phyloP scores from a whole-genome alignment of 2,113 vertebrate species.

The Myotis brandtii region DNA sequence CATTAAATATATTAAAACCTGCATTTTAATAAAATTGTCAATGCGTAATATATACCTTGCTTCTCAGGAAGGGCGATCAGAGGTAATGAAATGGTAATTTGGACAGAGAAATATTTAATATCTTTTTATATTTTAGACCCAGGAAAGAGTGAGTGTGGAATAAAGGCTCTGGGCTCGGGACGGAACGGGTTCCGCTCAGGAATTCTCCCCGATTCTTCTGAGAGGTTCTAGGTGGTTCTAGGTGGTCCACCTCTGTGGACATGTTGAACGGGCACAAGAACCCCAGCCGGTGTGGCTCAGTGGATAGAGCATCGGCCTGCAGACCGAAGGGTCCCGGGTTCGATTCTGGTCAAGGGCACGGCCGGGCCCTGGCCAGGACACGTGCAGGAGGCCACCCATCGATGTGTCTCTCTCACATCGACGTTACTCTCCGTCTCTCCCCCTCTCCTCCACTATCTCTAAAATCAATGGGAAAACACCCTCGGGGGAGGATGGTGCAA shows the following conservation, averaged over 20 bases:
- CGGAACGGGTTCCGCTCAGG: conserved; percentile 34
- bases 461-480: too few species aligned
- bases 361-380: too few species aligned
- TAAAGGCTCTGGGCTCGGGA: conserved; percentile 71
- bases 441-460: too few species aligned
- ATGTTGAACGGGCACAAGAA: background rate
- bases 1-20: conserved; percentile 89
- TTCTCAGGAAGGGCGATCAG: conserved; percentile 84
- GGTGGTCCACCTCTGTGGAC: background rate
- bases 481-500: too few species aligned
- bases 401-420: too few species aligned
- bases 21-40: conserved; percentile 89
- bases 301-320: too few species aligned
- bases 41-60: conserved; percentile 82
- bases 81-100: conserved; percentile 87
- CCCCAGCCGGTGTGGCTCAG: background rate
- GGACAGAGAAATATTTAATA: conserved; percentile 84
- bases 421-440: too few species aligned
- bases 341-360: too few species aligned
- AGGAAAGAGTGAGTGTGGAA: conserved; percentile 78
- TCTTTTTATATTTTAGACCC: conserved; percentile 82
- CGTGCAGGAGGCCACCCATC: too few species aligned
- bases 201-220: background rate
- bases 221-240: conserved; percentile 26
- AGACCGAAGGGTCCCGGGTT: too few species aligned